Evolutionary conservation across 1,140 invertebrate species (phyloP), one percentile per base, ranked within the genome.

Genomic region (Pseudomyrmex pallidus): DNA sequence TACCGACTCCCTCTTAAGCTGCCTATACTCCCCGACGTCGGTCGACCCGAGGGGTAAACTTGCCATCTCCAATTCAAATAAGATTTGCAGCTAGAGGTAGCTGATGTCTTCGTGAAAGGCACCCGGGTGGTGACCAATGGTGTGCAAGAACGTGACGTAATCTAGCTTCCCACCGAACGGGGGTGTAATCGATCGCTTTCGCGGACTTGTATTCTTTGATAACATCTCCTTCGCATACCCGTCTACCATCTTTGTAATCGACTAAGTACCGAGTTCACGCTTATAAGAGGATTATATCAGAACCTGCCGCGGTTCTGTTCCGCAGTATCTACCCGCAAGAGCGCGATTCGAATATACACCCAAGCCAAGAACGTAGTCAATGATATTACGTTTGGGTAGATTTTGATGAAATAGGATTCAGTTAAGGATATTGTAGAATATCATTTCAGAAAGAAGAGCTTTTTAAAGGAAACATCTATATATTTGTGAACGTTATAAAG

Each of bases 51-150:
- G 84, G 88, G 89, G 90, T 91, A 91, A 91, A 89, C 90, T 87
- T 84, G 84, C 73, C 84, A 91, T 91, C 87, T 91, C 87, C 89
- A 91, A 91, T 91, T 91, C 90, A 91, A 91, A 91, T 91, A 90
- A 91, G 90, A 91, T 91, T 91, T 91, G 85, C 84, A 61, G 78
- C 48, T 63, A 74, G 35, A 35, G 35, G 78, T 57, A 56, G 74
- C 85, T 63, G 70, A 46, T 72, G 78, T 82, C 74, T 76, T 20
- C 62, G 67, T 78, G 74, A 64, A 70, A 25, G 56, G 68, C 35
- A 35, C 52, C 56, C 84, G 66, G 84, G 64, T 35, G 35, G 35
- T 70, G 74, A 82, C 70, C 89, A 86, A 88, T 85, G 82, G 66
- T 76, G 76, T 64, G 80, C 56, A 62, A 84, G 78, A 68, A 82